Conservation (phyloP, 2,797 vertebrate genomes). For the Aldrovandia affinis region DNA sequence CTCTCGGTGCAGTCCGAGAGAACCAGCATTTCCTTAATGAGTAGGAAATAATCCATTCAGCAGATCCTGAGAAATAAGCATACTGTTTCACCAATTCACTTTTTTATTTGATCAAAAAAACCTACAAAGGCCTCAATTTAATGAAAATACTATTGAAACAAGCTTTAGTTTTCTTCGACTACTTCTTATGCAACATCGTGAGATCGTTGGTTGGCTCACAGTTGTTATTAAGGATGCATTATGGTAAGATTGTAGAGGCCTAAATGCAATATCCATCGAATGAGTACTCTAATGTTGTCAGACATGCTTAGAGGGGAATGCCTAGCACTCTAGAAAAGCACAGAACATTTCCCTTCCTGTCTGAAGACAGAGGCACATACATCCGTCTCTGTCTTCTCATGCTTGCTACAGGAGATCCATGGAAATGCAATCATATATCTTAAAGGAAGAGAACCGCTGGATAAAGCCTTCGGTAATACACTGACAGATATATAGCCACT, state of each 20-base stretch:
- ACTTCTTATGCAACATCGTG: neutral
- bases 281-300: neutral
- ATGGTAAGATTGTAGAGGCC: neutral
- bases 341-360: neutral
- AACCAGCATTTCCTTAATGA: neutral
- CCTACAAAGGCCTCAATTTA: neutral
- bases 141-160: neutral
- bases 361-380: neutral
- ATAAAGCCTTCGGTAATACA: neutral
- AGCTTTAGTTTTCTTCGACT: neutral
- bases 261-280: neutral
- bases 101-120: neutral
- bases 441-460: neutral
- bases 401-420: neutral
- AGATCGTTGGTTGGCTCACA: neutral
- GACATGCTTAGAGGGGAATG: neutral
- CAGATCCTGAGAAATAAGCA: neutral
- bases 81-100: neutral
- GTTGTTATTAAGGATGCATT: neutral
- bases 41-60: neutral
- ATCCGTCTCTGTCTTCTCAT: neutral
- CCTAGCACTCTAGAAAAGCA: neutral
- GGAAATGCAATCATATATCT: neutral
- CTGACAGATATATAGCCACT: constrained; percentile 3
- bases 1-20: neutral